These are phyloP conservation scores for Myotis myotis DNA, from an alignment of 2,797 vertebrate species.

Conservation along the genomic window DNA sequence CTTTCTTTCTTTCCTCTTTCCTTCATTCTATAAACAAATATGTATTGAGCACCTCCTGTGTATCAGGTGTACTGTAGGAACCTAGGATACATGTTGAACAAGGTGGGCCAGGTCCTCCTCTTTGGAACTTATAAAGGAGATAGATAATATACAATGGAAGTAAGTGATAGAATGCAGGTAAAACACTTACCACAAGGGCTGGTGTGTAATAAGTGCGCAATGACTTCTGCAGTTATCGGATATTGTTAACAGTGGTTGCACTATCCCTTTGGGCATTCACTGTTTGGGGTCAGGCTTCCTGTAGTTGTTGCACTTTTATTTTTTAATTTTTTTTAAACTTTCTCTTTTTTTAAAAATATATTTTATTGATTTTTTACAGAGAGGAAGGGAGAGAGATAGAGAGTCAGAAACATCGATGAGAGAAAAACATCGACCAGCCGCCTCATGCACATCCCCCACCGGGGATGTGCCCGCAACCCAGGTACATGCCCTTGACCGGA, in stretches of 20 bases:
- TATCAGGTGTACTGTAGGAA: background rate
- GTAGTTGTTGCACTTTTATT: background rate
- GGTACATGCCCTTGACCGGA: too few species aligned
- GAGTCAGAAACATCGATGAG: too few species aligned
- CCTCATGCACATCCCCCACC: too few species aligned
- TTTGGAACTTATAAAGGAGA: background rate
- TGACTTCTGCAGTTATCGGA: background rate
- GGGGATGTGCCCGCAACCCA: too few species aligned
- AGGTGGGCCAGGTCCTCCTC: background rate
- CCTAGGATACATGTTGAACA: background rate
- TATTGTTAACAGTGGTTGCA: background rate
- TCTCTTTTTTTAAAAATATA: too few species aligned
- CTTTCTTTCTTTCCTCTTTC: background rate
- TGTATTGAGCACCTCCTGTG: background rate
- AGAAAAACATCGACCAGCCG: too few species aligned
- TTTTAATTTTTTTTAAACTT: too few species aligned
- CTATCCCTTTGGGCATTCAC: background rate
- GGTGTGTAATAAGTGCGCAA: background rate
- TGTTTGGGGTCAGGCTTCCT: background rate
- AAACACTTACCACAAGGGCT: background rate
- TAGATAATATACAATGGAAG: background rate
- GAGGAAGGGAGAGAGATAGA: too few species aligned
- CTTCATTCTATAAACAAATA: background rate
- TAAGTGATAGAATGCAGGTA: background rate
- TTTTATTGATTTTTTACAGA: too few species aligned